phyloP scores from a whole-genome alignment of 2,797 vertebrate species.

The Acanthopagrus latus region DNA sequence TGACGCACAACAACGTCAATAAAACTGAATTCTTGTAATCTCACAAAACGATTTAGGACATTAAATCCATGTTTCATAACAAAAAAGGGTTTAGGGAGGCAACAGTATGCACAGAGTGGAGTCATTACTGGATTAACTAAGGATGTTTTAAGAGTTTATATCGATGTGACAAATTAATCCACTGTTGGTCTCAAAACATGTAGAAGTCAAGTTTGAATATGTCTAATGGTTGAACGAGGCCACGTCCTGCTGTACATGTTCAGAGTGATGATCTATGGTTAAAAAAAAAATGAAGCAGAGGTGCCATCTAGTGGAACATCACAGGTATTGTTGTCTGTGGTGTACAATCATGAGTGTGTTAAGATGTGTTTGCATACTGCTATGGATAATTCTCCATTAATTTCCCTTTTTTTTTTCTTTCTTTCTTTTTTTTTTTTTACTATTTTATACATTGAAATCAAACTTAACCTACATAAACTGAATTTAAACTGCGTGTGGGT shows the following conservation, averaged over 20 bases:
- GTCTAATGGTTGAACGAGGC: neutral
- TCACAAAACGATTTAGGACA: neutral
- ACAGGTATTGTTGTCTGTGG: neutral
- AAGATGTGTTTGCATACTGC: neutral
- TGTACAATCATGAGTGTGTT: neutral
- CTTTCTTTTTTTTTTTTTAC: neutral
- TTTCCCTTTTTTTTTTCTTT: neutral
- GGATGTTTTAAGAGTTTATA: neutral
- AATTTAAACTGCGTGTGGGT: neutral
- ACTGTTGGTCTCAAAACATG: neutral
- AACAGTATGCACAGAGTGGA: too few relatives aligned
- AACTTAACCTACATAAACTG: neutral
- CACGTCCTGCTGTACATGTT: neutral
- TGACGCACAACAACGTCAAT: too few relatives aligned
- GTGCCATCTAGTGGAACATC: slow-evolving; percentile 45
- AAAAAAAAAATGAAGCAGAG: neutral
- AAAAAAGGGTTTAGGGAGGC: neutral
- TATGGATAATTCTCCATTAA: neutral
- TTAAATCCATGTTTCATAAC: neutral
- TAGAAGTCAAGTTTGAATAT: neutral
- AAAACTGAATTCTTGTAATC: neutral
- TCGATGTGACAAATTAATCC: neutral
- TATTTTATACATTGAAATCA: neutral
- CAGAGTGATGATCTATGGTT: too few relatives aligned
- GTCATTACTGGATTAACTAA: neutral